These are phyloP conservation scores for Etheostoma spectabile DNA, from an alignment of 2,113 vertebrate species.

Conservation along the genomic window DNA sequence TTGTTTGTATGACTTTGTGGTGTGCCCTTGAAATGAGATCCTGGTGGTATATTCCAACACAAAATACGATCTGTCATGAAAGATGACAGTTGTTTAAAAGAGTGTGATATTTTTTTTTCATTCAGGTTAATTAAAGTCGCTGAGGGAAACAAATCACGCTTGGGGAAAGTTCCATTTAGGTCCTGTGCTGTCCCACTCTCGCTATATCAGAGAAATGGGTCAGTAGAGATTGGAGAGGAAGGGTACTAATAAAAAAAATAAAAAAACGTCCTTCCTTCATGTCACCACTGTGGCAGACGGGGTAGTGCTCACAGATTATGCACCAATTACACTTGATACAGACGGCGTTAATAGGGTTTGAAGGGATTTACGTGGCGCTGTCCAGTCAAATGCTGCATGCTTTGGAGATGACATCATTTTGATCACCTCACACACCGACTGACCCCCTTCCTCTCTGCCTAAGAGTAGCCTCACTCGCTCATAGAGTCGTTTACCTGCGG, in stretches of 20 bases:
- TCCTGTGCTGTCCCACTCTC: slow-evolving; percentile 48
- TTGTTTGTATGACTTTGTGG: neutral
- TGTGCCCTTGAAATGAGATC: neutral
- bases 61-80: slow-evolving; percentile 4
- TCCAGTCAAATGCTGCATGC: slow-evolving; percentile 79
- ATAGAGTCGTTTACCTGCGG: slow-evolving; percentile 65
- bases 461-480: slow-evolving; percentile 38
- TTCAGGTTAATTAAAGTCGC: slow-evolving; percentile 67
- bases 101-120: slow-evolving; percentile 40
- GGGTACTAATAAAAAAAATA: slow-evolving; percentile 22
- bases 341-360: slow-evolving; percentile 77
- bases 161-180: slow-evolving; percentile 65
- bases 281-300: slow-evolving; percentile 62
- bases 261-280: slow-evolving; percentile 35
- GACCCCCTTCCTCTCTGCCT: slow-evolving; percentile 36
- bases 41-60: neutral
- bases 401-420: slow-evolving; percentile 83
- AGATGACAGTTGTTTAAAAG: slow-evolving; percentile 43
- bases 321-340: slow-evolving; percentile 67
- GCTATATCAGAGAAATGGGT: slow-evolving; percentile 70
- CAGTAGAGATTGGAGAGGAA: slow-evolving; percentile 62
- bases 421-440: slow-evolving; percentile 72
- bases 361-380: slow-evolving; percentile 74
- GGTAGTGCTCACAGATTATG: slow-evolving; percentile 68
- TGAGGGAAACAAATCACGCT: slow-evolving; percentile 62